Evolutionary conservation across 2,888 invertebrate species (phyloP).

Genomic region (Podabrus alpinus): DNA sequence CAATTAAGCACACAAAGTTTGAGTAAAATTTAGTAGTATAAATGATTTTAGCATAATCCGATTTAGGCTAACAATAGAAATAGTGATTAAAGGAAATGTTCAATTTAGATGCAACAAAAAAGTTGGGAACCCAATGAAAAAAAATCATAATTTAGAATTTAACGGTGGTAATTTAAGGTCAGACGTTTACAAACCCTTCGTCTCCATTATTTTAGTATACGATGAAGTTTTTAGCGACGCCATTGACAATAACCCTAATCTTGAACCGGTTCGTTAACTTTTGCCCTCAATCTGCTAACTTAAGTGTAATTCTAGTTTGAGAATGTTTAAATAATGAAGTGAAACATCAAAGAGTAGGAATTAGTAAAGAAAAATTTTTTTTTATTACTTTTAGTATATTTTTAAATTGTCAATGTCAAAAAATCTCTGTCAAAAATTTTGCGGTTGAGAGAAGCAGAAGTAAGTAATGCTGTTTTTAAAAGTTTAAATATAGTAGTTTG

Average conservation of each 20-base stretch:
- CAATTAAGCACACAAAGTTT: background rate
- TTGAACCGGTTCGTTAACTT: slow-evolving; percentile 22
- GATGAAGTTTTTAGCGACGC: slow-evolving; percentile 24
- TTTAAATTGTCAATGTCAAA: background rate
- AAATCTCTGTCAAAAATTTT: background rate
- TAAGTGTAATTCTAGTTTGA: slow-evolving; percentile 9
- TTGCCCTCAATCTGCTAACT: slow-evolving; percentile 18
- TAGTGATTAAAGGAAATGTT: background rate
- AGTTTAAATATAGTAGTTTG: background rate
- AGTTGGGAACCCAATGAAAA: background rate
- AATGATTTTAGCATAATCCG: background rate
- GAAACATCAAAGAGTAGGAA: slow-evolving; percentile 1
- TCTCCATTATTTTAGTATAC: slow-evolving; percentile 19
- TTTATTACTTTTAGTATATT: background rate
- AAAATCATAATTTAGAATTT: slow-evolving; percentile 13
- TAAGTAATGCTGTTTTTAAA: background rate
- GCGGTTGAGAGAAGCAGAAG: too few species aligned
- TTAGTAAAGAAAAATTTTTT: background rate
- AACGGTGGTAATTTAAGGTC: slow-evolving; percentile 14
- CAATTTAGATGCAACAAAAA: background rate
- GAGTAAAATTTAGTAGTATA: background rate
- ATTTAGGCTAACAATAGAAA: background rate
- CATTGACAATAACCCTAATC: slow-evolving; percentile 22
- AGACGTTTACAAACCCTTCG: slow-evolving; percentile 8
- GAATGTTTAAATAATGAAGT: slow-evolving; percentile 7